Base-by-base conservation (phyloP, 2,113 vertebrate genomes). In the Spizaetus ornatus region DNA sequence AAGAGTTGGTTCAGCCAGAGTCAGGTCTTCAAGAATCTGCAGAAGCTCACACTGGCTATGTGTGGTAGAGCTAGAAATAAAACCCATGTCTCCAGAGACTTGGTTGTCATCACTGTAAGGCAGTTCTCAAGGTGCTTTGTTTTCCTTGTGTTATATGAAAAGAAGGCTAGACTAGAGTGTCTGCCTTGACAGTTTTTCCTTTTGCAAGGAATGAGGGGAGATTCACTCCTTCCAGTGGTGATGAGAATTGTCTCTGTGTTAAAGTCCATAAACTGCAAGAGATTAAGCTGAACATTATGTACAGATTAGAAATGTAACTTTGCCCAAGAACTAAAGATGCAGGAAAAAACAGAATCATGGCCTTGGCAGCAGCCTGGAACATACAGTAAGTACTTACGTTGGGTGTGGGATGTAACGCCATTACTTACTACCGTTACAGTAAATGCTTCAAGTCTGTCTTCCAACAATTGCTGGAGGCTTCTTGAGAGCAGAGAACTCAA, bases 201-300 rank as follows among this genome's bases (percentile, higher is more conserved):
- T 85, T 52, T 50, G 36, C 77, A 90, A 36, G 48, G 48, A 85
- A 18, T 4, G 2, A 76, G 34, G 21, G n/a, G 62, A 91, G 62
- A 56, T 78, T 86, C 23, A 48, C 4, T 89, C 31, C 63, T 96
- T 81, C 77, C 86, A 88, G 69, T 31, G 59, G 85, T 38, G 8
- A 19, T 48, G 70, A 91, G 53, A 86, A 74, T 53, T 23, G 45
- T 31, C 48, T 80, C 83, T 72, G 67, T 72, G 48, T 50, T 89
- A 7, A 55, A 70, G 71, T 36, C 62, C 48, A 61, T 77, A 55
- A 78, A 76, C n/a, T 79, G 38, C 6, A 5, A 72, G 93, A 72
- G 52, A 32, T 55, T n/a, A 72, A 72, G 63, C 84, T 94, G 95
- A 91, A 95, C 86, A 55, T 42, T 66, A 50, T 93, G 91, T 96